These are phyloP conservation scores for Drosophila mauritiana DNA, from an alignment of 1,140 invertebrate genomes.

Conservation along the genomic window DNA sequence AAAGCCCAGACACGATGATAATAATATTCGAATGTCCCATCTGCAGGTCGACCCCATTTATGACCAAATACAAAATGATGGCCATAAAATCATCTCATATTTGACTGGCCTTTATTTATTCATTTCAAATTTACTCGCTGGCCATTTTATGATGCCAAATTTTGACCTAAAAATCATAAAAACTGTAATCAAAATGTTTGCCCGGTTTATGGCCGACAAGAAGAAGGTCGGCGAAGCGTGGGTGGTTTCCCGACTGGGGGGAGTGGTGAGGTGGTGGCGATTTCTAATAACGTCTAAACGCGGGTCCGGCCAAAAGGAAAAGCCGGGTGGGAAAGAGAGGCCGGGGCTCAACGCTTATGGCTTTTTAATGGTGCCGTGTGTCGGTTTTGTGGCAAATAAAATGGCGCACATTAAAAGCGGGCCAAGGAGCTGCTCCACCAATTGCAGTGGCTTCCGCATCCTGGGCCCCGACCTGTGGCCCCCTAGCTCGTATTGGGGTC, in stretches of 20 bases:
- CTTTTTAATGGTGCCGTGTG: slow-evolving; percentile 82
- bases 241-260: slow-evolving; percentile 2
- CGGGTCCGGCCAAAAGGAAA: slow-evolving; percentile 53
- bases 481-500: slow-evolving; percentile 63
- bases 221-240: slow-evolving; percentile 13
- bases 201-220: slow-evolving; percentile 60
- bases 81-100: slow-evolving; percentile 64
- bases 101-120: slow-evolving; percentile 68
- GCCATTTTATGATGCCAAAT: slow-evolving; percentile 81
- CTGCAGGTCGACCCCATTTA: slow-evolving; percentile 26
- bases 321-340: slow-evolving; percentile 15
- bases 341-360: slow-evolving; percentile 74
- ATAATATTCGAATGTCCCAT: slow-evolving; percentile 24
- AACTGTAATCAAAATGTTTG: slow-evolving; percentile 76
- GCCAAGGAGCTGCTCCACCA: slow-evolving; percentile 47
- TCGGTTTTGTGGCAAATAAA: slow-evolving; percentile 83
- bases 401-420: slow-evolving; percentile 81
- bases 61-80: slow-evolving; percentile 26
- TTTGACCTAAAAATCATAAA: slow-evolving; percentile 84
- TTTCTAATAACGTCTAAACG: slow-evolving; percentile 77
- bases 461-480: slow-evolving; percentile 26
- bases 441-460: slow-evolving; percentile 64
- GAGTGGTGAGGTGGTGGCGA: slow-evolving; percentile 6
- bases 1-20: slow-evolving; percentile 25
- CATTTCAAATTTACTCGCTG: slow-evolving; percentile 81